Base-by-base conservation (phyloP, 1,140 invertebrate species). In the Eupeodes corollae region DNA sequence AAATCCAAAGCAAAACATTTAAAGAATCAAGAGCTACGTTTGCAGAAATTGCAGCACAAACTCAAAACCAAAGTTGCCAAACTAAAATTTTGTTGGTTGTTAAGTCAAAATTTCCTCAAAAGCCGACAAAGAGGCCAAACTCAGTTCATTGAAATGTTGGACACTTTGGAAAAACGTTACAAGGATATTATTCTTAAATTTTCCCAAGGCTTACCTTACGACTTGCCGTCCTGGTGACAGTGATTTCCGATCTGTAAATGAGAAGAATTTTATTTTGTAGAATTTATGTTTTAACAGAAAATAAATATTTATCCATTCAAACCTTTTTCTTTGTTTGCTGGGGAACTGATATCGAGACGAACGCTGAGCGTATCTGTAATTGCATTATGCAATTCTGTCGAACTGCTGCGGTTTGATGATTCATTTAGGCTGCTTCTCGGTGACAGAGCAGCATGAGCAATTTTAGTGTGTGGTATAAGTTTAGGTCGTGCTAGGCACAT, bases 201-300 rank as follows among this genome's bases (percentile, higher is more conserved):
- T 10, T 19, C 14, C 26, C 3, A 32, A 43, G n/a, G 5, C 47
- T 52, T 53, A 65, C 63, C 63, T 57, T 42, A 62, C 58, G 40
- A 61, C 59, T n/a, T 58, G 45, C 11, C 59, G 54, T 44, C 65
- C 63, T 15, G 56, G 58, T 46, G 62, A 58, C 21, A 61, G 34
- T 50, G 65, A 52, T 46, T 65, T 54, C 47, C 59, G 59, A 61
- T 65, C 63, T 65, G 53, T 2, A 57, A 57, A n/a, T 47, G 12
- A 42, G 14, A 47, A 30, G 6, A 6, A 41, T 41, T 15, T 41
- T 41, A 10, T 44, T 2, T 21, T 32, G 1, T 14, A 10, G 21
- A 26, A 26, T 26, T 26, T 26, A 5, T 26, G 3, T 26, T 26
- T n/a, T n/a, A n/a, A n/a, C n/a, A n/a, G n/a, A n/a, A 44, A 49